Conservation (phyloP, 2,113 vertebrate genomes). For the Piliocolobus tephrosceles region DNA sequence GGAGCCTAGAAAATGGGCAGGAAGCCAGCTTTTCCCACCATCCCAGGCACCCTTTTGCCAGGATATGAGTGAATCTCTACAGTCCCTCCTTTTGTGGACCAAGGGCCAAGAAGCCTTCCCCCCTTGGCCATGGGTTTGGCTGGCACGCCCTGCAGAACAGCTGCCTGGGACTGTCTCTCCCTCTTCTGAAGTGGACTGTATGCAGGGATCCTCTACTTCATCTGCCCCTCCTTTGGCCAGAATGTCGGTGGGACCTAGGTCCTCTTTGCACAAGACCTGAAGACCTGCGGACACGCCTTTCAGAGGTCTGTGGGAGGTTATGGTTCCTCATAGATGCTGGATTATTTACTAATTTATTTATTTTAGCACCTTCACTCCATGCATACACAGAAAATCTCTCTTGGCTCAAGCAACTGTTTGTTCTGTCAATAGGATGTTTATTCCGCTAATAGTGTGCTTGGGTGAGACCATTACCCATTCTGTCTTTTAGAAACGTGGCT, state of each 20-base stretch:
- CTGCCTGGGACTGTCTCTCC: background rate
- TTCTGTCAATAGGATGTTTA: background rate
- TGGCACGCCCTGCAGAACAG: background rate
- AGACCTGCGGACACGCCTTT: background rate
- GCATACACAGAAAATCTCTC: background rate
- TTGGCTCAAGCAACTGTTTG: background rate
- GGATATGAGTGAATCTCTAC: background rate
- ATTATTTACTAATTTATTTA: background rate
- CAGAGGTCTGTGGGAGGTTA: background rate
- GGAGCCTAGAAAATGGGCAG: background rate
- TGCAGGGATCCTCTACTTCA: background rate
- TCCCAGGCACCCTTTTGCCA: background rate
- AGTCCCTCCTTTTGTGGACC: background rate
- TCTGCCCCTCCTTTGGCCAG: background rate
- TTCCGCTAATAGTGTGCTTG: background rate
- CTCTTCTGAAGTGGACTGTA: background rate
- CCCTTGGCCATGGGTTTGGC: background rate
- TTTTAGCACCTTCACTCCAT: background rate
- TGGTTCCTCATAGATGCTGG: background rate
- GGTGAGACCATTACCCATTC: background rate
- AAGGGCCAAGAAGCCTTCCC: background rate
- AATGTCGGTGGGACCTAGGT: background rate
- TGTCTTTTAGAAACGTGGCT: background rate
- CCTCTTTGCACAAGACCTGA: background rate
- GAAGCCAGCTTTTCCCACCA: background rate